phyloP scores from a whole-genome alignment of 2,113 vertebrate genomes.

The Galeopterus variegatus region DNA sequence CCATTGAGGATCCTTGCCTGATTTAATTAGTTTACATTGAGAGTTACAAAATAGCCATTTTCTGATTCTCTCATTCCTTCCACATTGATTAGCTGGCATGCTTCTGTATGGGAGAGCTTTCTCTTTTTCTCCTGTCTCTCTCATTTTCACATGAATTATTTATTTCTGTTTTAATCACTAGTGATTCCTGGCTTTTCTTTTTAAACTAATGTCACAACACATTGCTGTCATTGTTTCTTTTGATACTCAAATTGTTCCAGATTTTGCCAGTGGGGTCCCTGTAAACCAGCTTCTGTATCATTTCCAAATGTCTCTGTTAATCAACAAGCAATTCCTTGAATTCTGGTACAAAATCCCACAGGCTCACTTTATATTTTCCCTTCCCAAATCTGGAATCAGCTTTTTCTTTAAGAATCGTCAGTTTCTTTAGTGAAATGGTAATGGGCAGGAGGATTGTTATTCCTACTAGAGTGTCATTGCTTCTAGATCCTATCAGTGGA shows the following conservation, averaged over 20 bases:
- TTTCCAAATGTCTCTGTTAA: background rate
- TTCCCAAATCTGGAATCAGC: background rate
- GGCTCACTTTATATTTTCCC: background rate
- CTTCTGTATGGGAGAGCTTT: background rate
- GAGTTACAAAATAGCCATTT: background rate
- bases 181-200: background rate
- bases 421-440: background rate
- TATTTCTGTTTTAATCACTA: background rate
- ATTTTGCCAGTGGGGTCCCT: background rate
- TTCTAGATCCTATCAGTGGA: background rate
- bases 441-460: background rate
- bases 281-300: background rate
- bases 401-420: background rate
- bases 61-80: background rate
- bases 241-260: background rate
- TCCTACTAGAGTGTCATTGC: background rate
- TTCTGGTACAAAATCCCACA: background rate
- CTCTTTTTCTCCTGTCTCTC: background rate
- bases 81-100: background rate
- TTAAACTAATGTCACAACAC: background rate
- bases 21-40: background rate
- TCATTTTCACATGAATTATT: background rate
- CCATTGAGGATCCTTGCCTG: background rate
- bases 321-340: background rate
- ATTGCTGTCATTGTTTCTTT: background rate